phyloP scores from a whole-genome alignment of 2,797 vertebrate species.

The Rhadinocentrus ornatus region DNA sequence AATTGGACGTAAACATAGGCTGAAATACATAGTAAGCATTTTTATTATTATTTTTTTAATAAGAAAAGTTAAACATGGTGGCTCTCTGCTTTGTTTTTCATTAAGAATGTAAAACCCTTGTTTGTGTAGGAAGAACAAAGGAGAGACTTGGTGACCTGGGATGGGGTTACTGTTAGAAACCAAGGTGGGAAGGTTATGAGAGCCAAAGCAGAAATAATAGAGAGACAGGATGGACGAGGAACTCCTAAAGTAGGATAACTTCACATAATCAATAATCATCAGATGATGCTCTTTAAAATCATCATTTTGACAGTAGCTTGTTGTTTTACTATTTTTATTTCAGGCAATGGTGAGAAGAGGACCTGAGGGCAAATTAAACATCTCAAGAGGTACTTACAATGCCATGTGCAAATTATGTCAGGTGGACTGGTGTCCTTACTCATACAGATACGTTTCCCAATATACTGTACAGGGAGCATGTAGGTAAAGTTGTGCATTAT shows the following conservation, averaged over 20 bases:
- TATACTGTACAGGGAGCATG: neutral
- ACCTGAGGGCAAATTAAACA: constrained; percentile 35
- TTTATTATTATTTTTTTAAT: neutral
- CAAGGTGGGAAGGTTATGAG: constrained; percentile 79
- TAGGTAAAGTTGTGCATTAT: neutral
- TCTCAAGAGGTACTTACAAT: constrained; percentile 55
- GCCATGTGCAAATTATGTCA: neutral
- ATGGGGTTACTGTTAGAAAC: constrained; percentile 42
- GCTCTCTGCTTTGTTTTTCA: neutral
- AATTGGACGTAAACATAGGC: constrained; percentile 84
- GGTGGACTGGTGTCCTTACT: neutral
- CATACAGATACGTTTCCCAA: neutral
- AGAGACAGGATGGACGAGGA: constrained; percentile 83
- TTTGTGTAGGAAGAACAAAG: constrained; percentile 75
- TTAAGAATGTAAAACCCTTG: neutral
- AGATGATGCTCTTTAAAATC: neutral
- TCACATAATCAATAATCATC: constrained; percentile 6
- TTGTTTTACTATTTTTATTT: constrained; percentile 26
- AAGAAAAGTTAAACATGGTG: neutral
- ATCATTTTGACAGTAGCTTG: constrained; percentile 3
- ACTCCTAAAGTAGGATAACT: constrained; percentile 65
- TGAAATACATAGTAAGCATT: constrained; percentile 84
- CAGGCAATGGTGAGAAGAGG: constrained; percentile 53
- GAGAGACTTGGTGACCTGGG: constrained; percentile 82
- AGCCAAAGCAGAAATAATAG: constrained; percentile 81